phyloP scores from a whole-genome alignment of 2,888 invertebrate genomes.

The Eupithecia tripunctaria region DNA sequence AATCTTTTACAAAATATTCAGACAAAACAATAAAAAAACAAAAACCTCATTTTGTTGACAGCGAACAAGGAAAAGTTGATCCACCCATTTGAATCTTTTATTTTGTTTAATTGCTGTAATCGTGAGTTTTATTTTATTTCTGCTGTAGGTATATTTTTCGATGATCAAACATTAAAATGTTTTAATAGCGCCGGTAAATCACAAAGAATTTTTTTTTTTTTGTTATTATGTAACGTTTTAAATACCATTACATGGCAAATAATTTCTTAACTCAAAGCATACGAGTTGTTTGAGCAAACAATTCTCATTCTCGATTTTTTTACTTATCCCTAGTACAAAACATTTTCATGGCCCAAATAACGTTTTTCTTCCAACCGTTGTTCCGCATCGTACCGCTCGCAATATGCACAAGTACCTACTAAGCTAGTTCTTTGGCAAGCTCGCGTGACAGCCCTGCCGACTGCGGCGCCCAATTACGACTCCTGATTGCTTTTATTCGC shows the following conservation, averaged over 20 bases:
- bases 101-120: too few species aligned
- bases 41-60: too few species aligned
- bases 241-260: background rate
- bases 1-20: too few species aligned
- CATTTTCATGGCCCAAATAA: background rate
- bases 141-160: background rate
- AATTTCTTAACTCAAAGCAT: background rate
- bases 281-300: background rate
- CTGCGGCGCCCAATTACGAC: slow-evolving; percentile 51
- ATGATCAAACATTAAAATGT: background rate
- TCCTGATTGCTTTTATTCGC: slow-evolving; percentile 64
- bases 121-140: too few species aligned
- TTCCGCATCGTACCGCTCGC: slow-evolving; percentile 1
- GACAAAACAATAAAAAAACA: too few species aligned
- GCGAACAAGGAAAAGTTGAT: too few species aligned
- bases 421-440: background rate
- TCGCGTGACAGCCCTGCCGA: slow-evolving; percentile 39
- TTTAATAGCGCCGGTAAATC: background rate
- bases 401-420: slow-evolving; percentile 4
- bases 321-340: background rate
- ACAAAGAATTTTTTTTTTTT: background rate
- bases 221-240: background rate
- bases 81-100: too few species aligned
- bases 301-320: background rate
- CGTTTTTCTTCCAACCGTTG: background rate